A percentile compares a stretch with the other conserved stretches of the same genome.
These are phyloP conservation scores for Drosophila simulans DNA, from an alignment of 1,140 invertebrate genomes.

Conservation along the genomic window DNA sequence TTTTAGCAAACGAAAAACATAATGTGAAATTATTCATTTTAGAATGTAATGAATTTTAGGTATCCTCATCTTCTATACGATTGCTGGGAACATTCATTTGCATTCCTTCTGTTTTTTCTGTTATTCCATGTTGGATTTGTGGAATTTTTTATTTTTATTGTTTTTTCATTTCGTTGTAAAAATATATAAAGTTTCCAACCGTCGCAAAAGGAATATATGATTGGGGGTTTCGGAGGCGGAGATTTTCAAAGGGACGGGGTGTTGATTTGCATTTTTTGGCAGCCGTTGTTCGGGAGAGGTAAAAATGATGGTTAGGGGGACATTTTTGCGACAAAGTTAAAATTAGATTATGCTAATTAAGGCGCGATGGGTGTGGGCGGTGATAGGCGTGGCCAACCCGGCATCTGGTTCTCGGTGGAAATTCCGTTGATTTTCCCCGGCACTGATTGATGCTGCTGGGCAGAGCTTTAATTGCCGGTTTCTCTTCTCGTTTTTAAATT, in stretches of 20 bases:
- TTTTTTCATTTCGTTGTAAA: slow-evolving; percentile 83
- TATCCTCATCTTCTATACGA: background rate
- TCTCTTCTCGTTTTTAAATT: background rate
- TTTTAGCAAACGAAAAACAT: too few relatives aligned
- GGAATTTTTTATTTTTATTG: slow-evolving; percentile 69
- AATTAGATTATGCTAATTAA: slow-evolving; percentile 84
- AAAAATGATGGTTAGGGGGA: slow-evolving; percentile 10
- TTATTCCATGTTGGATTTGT: slow-evolving; percentile 25
- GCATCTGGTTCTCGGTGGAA: background rate
- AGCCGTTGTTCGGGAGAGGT: slow-evolving; percentile 22
- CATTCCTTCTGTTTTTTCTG: slow-evolving; percentile 33
- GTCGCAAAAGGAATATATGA: slow-evolving; percentile 46
- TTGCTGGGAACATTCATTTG: slow-evolving; percentile 10
- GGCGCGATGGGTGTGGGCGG: slow-evolving; percentile 34
- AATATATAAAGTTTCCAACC: slow-evolving; percentile 78
- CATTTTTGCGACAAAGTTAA: slow-evolving; percentile 67
- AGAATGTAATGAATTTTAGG: background rate
- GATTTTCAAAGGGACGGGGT: background rate
- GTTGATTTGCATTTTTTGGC: slow-evolving; percentile 80
- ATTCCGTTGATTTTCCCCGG: slow-evolving; percentile 29
- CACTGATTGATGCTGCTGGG: slow-evolving; percentile 67
- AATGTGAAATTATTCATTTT: too few relatives aligned
- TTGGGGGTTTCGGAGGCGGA: background rate
- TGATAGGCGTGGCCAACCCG: background rate
- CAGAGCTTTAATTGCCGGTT: slow-evolving; percentile 60